A percentile compares a stretch with the other conserved stretches of the same genome.
Conservation (phyloP, 2,113 vertebrate genomes). For the Ptyas mucosa region DNA sequence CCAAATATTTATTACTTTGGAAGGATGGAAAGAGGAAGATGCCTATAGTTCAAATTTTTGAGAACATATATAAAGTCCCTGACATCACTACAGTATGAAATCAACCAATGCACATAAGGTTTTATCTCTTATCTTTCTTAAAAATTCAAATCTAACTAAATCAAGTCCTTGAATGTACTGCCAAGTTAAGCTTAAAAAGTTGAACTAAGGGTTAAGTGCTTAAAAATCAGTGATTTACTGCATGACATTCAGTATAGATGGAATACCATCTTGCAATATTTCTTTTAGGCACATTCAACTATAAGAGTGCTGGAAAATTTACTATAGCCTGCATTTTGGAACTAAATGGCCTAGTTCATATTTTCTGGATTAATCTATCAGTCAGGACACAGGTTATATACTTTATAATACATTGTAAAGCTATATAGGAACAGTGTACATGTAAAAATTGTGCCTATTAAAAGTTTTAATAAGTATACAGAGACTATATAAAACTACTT, state of each 20-base stretch:
- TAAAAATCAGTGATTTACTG: background rate
- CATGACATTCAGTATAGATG: background rate
- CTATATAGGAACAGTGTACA: background rate
- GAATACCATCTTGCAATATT: background rate
- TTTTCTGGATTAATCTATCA: background rate
- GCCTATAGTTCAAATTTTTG: background rate
- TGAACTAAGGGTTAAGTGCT: background rate
- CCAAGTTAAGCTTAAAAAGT: background rate
- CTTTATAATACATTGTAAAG: background rate
- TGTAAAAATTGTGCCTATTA: background rate
- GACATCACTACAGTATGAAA: background rate
- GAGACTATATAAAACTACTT: background rate
- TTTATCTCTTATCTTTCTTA: background rate
- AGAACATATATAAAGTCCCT: background rate
- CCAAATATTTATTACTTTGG: background rate
- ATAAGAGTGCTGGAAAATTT: background rate
- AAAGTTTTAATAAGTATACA: background rate
- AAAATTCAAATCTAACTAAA: background rate
- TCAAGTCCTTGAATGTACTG: background rate
- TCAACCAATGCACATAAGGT: background rate
- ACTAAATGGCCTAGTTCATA: background rate
- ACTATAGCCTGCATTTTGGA: background rate
- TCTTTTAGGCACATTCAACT: background rate
- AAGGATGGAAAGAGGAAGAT: background rate
- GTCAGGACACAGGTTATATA: background rate